Base-by-base conservation (phyloP, 1,140 invertebrate species). In the Drosophila sulfurigaster region DNA sequence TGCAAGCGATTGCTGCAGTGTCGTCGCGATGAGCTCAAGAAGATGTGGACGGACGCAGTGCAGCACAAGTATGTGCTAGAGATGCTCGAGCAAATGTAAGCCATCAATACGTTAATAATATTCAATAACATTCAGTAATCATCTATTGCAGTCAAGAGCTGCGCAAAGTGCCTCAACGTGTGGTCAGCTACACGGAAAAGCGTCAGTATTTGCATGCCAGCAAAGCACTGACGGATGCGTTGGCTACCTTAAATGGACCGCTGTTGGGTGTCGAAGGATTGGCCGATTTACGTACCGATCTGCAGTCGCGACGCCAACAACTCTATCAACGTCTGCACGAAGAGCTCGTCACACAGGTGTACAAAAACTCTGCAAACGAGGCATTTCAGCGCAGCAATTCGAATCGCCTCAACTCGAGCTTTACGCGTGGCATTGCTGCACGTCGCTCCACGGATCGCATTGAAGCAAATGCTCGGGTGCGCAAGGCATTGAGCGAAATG, bases 1-100 rank as follows among this genome's bases (percentile, higher is more conserved):
- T 99, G 98, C 92, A 98, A 99, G 91, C 96, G 96, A 16, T 93
- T 99, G 30, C 93, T 99, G 46, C 96, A 98, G 70, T 98, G 98
- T 93, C 95, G 97, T 71, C 94, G 98, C 52, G 98, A 99, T 85
- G 98, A 99, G 93, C 93, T 99, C 46, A 96, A 98, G 79, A 96
- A 98, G 82, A 94, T 99, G 57, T 99, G 98, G 97, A 93, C 97
- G 1, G 98, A 99, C 93, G 97, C 97, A 4, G 95, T 99, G 13
- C 97, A 99, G 91, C 98, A 99, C 82, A 98, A 98, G 90, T 96
- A 98, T 92, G 96, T 98, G 70, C 92, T 99, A 15, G 94, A 96
- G 70, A 95, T 99, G 91, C 93, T 99, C 32, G 96, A 97, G 81
- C 96, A 98, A 93, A 97, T 99, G 96, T 98, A 94, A 94, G 94